Base-by-base conservation (phyloP, 30 jellyfish, hydroid and myxozoan genomes). In the Haliclystus octoradiatus region DNA sequence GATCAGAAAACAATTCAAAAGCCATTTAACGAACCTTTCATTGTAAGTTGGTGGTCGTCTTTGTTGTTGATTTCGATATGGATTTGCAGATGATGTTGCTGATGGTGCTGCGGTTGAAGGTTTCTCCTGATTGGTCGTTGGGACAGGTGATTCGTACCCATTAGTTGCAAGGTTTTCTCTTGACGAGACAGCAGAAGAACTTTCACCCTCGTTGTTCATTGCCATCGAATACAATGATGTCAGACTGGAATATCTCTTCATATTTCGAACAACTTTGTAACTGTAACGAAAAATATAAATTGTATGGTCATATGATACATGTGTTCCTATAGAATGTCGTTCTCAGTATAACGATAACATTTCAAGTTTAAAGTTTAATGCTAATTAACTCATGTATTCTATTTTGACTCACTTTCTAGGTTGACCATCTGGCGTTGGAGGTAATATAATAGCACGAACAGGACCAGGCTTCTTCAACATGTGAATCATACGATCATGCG, bases 381-480 rank as follows among this genome's bases (percentile, higher is more conserved):
- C n/a, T n/a, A n/a, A n/a, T n/a, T n/a, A n/a, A n/a, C n/a, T n/a
- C n/a, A n/a, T n/a, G n/a, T n/a, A n/a, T n/a, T n/a, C n/a, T n/a
- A n/a, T n/a, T n/a, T n/a, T n/a, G n/a, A 12, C 99, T 65, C 69
- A 91, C 99, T 82, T 78, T 68, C 99, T 77, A 1, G 99, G 99
- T 65, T 91, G 95, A 0, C 99, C 99, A 73, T 91, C 95, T 5
- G 95, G 95, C 31, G 95, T 61, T 25, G 99, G 99, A 24, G 99
- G 99, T 27, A 91, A 77, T 2, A 91, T 92, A 3, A 82, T 95
- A 24, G 81, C 93, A 2, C 94, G 87, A 0, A 84, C 95, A 33
- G 91, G 76, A 22, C 99, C 99, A 9, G 99, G 99, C 52, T 92
- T 78, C 72, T 83, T 74, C 81, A 91, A 57, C 68, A 91, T 80